Evolutionary conservation across 2,113 vertebrate genomes (phyloP).

Genomic region (Pluvianellus socialis): DNA sequence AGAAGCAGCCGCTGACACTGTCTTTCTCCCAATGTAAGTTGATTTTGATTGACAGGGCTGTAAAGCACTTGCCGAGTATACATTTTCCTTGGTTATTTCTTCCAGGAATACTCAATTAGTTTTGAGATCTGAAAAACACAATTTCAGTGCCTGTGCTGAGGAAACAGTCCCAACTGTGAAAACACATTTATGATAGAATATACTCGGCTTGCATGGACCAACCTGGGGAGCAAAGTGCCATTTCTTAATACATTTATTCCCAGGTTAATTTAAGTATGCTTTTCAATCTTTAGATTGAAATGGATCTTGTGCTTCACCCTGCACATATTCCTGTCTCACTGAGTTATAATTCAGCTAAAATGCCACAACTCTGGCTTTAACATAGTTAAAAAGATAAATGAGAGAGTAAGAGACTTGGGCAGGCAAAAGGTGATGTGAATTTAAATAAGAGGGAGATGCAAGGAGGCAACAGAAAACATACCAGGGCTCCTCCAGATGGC

Average conservation of each 20-base stretch:
- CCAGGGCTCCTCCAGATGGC: background rate
- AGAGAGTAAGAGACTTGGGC: background rate
- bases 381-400: background rate
- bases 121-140: background rate
- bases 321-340: background rate
- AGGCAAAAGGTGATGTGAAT: background rate
- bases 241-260: background rate
- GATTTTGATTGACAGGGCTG: constrained; percentile 22
- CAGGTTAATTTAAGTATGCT: background rate
- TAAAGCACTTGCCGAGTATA: background rate
- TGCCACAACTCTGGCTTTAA: background rate
- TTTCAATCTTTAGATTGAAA: background rate
- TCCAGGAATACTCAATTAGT: background rate
- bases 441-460: background rate
- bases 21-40: background rate
- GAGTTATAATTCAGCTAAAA: background rate
- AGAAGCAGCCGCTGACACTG: background rate
- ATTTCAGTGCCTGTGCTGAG: background rate
- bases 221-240: background rate
- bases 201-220: background rate
- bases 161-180: background rate
- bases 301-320: background rate
- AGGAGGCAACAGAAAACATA: background rate
- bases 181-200: background rate
- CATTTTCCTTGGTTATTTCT: background rate